Evolutionary conservation across 1,140 invertebrate genomes (phyloP), one percentile per base, ranked within the genome.

Genomic region (Drosophila bipectinata): DNA sequence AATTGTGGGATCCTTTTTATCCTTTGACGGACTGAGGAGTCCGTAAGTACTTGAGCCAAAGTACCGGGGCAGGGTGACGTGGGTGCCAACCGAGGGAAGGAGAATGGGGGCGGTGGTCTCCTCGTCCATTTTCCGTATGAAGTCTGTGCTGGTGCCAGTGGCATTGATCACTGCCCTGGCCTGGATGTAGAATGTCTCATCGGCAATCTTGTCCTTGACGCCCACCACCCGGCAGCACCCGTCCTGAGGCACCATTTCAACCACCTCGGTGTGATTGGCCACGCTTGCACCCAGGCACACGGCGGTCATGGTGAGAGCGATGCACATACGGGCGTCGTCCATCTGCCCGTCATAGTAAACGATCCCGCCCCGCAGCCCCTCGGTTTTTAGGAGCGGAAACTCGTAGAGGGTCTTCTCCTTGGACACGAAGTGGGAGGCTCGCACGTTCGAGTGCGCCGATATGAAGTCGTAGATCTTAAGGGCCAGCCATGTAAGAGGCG

Each of bases 301-400:
- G 3, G 83, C 83, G 1, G 83, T 77, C 49, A 87, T 48, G 0
- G 63, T 61, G 24, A 87, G n/a, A 0, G 83, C 63, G 3, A 87
- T n/a, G 14, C 83, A 87, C 83, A 87, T 77, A 6, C 83, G 79
- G 4, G 76, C 79, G 24, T 87, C 83, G 26, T 87, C 83, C 34
- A 79, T 2, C 48, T 87, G 83, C 1, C 61, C 66, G 6, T 88
- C 83, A 44, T 88, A 87, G 76, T 88, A 87, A 28, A 83, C 83
- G 10, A 87, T 15, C 0, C 75, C 73, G 8, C 83, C 83, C 2
- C 69, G 32, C 12, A 87, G 57, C 0, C 67, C 75, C 0, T 87
- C 26, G 1, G 37, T 24, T 0, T 74, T 69, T 3, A 87, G 53
- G 4, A 88, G 34, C 3, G 83, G 83, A 10, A 88, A 83, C 59